Percentiles rank a stretch among this genome's conserved stretches.
These are phyloP conservation scores for Troides helena DNA, from an alignment of 2,888 invertebrate genomes.

Conservation along the genomic window DNA sequence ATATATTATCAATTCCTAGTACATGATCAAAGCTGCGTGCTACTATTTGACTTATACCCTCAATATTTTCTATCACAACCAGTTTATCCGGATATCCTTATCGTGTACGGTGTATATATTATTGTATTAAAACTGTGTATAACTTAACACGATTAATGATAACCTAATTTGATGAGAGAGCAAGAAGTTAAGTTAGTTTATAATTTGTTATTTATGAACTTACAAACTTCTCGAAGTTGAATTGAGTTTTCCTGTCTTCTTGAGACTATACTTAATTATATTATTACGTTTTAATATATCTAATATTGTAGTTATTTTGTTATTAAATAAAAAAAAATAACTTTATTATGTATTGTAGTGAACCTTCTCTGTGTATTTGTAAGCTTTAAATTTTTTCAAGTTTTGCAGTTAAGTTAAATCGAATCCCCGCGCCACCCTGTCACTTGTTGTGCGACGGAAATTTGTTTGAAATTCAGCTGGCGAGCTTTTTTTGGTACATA, in stretches of 20 bases:
- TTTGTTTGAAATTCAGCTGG: slow-evolving; percentile 25
- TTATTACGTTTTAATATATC: too few species aligned
- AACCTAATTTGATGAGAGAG: neutral
- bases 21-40: too few species aligned
- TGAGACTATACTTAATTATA: neutral
- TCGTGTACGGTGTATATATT: too few species aligned
- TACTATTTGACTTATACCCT: too few species aligned
- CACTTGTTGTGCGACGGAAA: slow-evolving; percentile 23
- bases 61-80: too few species aligned
- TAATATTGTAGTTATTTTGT: too few species aligned
- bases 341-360: slow-evolving; percentile 9
- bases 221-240: slow-evolving; percentile 2
- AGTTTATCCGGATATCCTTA: too few species aligned
- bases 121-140: too few species aligned
- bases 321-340: too few species aligned
- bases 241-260: neutral
- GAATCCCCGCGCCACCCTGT: slow-evolving; percentile 22
- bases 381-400: slow-evolving; percentile 15
- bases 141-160: too few species aligned
- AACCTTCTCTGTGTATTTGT: neutral
- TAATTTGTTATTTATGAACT: slow-evolving; percentile 25
- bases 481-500: slow-evolving; percentile 17
- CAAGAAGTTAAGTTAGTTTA: slow-evolving; percentile 12
- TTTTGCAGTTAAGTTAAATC: slow-evolving; percentile 27
- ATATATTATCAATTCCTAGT: too few species aligned